Base-by-base conservation (phyloP, 2,113 vertebrate genomes). In the Pelobates fuscus region DNA sequence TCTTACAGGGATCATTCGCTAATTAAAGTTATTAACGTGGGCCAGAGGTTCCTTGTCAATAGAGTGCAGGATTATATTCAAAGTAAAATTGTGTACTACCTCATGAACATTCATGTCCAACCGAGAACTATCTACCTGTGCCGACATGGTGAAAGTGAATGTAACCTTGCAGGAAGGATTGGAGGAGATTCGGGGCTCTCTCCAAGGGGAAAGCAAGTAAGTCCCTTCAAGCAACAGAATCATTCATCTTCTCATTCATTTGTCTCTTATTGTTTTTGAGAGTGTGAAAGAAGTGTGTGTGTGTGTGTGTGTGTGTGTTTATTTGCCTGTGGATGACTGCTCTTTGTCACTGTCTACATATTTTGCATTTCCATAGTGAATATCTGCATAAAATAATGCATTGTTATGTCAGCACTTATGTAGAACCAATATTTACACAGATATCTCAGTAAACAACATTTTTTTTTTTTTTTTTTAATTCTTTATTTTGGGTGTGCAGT, bases 51-150 rank as follows among this genome's bases (percentile, higher is more conserved):
- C 78, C 86, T 98, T 66, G 96, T 99, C 55, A 99, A 98, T 88
- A 89, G 92, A 61, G 93, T 99, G 27, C 96, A 97, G 77, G 96
- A 99, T 87, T 99, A 99, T 86, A 99, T 99, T 90, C 97, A 99
- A 91, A 99, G 96, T 71, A 98, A 96, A 83, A 99, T 99, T 0
- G 97, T 99, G 49, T 99, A 98, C 91, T 99, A 99, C 87, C 94
- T 98, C 80, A 99, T 98, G 96, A 99, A 99, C 86, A 98, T 99
- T 82, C 95, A 96, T 0, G 95, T 98, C 59, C 93, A 97, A 85
- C 95, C 95, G 0, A 96, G 97, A 68, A 96, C 95, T 85, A 97
- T 99, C 86, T 99, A 98, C 88, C 91, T 99, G 23, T 98, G 96
- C 85, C 92, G 97, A 15, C 97, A 99, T 0, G 97, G 96, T 2